Evolutionary conservation across 2,113 vertebrate genomes (phyloP), one percentile per base, ranked within the genome.

Genomic region (Sinocyclocheilus maitianheensis): DNA sequence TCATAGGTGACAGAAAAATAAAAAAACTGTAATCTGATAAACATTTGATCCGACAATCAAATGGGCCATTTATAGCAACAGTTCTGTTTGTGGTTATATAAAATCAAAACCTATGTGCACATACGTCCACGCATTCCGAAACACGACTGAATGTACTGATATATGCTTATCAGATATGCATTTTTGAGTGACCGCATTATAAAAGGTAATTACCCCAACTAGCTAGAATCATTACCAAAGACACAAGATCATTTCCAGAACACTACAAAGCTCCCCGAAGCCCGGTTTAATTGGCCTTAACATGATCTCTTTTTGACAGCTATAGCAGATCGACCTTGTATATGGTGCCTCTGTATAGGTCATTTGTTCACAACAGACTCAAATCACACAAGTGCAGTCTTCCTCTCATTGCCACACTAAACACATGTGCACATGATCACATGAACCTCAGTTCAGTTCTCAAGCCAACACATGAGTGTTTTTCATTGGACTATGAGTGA

Each of bases 141-240:
- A 22, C 26, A 22, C 5, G 16, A 37, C 16, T 83, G 46, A 55
- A 72, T 81, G 79, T 26, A 81, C 24, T 37, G 78, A 16, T 62
- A 24, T 72, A 24, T 72, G 65, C 26, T 74, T 46, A 34, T 30
- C 63, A 85, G 62, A 84, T 84, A 84, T 84, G 58, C 80, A 83
- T 84, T 83, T 40, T 6, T 9, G 55, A 83, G 26, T 69, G 18
- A 67, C 75, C n/a, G 16, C 18, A 62, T 40, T 18, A 67, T 22
- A 46, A 83, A 81, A 84, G 2, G 71, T 87, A 71, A 60, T 75
- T 65, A n/a, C 67, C 77, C 71, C 20, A 80, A 63, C 81, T 87
- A 88, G 69, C 78, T 84, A 74, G 51, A 86, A 62, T 80, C 85
- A 83, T 85, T 75, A 88, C 87, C 88, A 90, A 91, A 92, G 89